These are phyloP conservation scores for Archips crataeganus DNA, from an alignment of 2,888 invertebrate species.

Conservation along the genomic window DNA sequence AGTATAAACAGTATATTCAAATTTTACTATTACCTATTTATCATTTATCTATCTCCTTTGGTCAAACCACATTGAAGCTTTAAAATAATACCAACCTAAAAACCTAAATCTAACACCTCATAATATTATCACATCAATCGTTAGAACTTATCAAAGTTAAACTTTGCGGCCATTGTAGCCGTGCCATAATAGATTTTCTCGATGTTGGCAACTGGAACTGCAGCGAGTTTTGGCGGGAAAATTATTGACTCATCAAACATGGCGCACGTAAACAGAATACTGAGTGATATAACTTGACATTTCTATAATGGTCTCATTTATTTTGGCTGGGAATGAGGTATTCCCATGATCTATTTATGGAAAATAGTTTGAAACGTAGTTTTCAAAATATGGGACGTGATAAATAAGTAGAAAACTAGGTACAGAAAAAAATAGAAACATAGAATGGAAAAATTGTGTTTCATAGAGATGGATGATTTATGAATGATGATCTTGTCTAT, in stretches of 20 bases:
- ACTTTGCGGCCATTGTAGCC: slow-evolving; percentile 30
- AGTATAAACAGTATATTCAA: too few species aligned
- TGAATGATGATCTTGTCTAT: too few species aligned
- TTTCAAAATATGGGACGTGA: too few species aligned
- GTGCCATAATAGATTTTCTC: slow-evolving; percentile 15
- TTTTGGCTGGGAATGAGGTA: slow-evolving; percentile 5
- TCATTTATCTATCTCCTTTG: not conserved
- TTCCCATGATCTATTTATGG: too few species aligned
- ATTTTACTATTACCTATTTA: not conserved
- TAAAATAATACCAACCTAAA: not conserved
- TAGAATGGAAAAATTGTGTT: too few species aligned
- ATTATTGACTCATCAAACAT: slow-evolving; percentile 61
- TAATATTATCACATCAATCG: too few species aligned
- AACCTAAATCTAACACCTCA: not conserved
- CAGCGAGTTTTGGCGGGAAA: slow-evolving; percentile 72
- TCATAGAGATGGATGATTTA: too few species aligned
- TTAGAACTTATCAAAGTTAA: not conserved
- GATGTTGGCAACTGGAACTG: slow-evolving; percentile 68
- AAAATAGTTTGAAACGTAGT: too few species aligned
- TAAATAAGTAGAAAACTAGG: too few species aligned
- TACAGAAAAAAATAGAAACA: too few species aligned
- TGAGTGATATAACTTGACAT: slow-evolving; percentile 33
- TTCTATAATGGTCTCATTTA: slow-evolving; percentile 20
- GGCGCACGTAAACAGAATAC: slow-evolving; percentile 6
- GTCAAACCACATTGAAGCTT: not conserved